A percentile compares a stretch with the other conserved stretches of the same genome.
These are phyloP conservation scores for Chloroceryle inda DNA, from an alignment of 2,797 vertebrate genomes.

Conservation along the genomic window DNA sequence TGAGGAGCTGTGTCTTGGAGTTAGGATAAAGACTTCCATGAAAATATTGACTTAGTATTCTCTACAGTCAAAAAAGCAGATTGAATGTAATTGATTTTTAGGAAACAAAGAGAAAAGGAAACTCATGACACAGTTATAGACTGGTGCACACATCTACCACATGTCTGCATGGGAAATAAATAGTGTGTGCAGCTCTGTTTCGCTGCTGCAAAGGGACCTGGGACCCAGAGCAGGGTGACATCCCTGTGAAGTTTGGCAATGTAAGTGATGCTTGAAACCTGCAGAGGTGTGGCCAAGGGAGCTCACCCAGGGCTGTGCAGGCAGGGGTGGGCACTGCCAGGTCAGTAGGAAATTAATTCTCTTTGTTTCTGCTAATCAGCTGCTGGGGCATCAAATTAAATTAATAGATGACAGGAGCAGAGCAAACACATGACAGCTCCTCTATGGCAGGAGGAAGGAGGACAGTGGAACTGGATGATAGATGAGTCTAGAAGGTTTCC, in stretches of 20 bases:
- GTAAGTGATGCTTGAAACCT: not conserved
- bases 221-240: not conserved
- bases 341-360: not conserved
- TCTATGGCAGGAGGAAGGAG: conserved; percentile 15
- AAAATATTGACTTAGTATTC: not conserved
- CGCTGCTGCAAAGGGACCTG: not conserved
- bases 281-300: not conserved
- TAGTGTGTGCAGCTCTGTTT: not conserved
- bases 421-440: not conserved
- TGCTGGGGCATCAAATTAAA: conserved; percentile 15
- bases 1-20: not conserved
- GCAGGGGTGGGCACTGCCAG: not conserved
- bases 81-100: not conserved
- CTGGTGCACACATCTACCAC: not conserved
- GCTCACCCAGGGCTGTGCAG: rapidly evolving
- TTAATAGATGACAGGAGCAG: conserved; percentile 15
- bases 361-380: not conserved
- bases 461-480: not conserved
- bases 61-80: not conserved
- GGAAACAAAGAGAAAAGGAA: not conserved
- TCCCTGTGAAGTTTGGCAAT: rapidly evolving
- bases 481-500: conserved; percentile 52
- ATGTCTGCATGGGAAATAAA: not conserved
- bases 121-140: not conserved
- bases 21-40: not conserved